Conservation (phyloP, 1,140 invertebrate genomes). For the Lordiphosa clarofinis region DNA sequence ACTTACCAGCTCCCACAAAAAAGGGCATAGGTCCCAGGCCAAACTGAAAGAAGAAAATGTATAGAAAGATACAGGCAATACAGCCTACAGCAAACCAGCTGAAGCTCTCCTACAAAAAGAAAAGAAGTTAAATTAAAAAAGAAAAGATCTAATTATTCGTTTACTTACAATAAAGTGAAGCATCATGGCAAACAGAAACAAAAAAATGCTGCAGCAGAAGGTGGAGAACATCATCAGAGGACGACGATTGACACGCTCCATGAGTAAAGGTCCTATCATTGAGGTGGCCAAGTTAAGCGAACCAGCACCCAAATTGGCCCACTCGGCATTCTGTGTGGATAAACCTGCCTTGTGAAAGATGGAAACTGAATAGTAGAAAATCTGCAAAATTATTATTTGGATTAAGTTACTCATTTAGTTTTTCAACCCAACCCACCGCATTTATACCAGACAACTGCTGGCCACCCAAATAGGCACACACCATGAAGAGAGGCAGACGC, state of each 20-base stretch:
- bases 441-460: slow-evolving; percentile 94
- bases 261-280: slow-evolving; percentile 82
- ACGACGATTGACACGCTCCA: slow-evolving; percentile 82
- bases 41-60: slow-evolving; percentile 90
- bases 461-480: slow-evolving; percentile 87
- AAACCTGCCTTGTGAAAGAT: slow-evolving; percentile 85
- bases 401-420: too few species aligned
- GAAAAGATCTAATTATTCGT: too few species aligned
- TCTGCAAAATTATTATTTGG: slow-evolving; percentile 77
- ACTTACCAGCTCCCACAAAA: slow-evolving; percentile 83
- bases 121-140: too few species aligned
- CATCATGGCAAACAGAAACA: slow-evolving; percentile 81
- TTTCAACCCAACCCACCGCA: slow-evolving; percentile 81
- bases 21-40: slow-evolving; percentile 93
- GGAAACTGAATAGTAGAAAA: slow-evolving; percentile 87
- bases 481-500: slow-evolving; percentile 85
- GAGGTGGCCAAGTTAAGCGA: slow-evolving; percentile 85
- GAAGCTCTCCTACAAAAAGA: slow-evolving; percentile 80
- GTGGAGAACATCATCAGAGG: slow-evolving; percentile 82
- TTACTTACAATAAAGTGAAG: slow-evolving; percentile 82
- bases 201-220: slow-evolving; percentile 80
- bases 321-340: slow-evolving; percentile 81
- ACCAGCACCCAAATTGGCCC: slow-evolving; percentile 86
- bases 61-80: slow-evolving; percentile 84
- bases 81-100: slow-evolving; percentile 84